These are phyloP conservation scores for Tetrao urogallus DNA, from an alignment of 2,113 vertebrate species.

Conservation along the genomic window DNA sequence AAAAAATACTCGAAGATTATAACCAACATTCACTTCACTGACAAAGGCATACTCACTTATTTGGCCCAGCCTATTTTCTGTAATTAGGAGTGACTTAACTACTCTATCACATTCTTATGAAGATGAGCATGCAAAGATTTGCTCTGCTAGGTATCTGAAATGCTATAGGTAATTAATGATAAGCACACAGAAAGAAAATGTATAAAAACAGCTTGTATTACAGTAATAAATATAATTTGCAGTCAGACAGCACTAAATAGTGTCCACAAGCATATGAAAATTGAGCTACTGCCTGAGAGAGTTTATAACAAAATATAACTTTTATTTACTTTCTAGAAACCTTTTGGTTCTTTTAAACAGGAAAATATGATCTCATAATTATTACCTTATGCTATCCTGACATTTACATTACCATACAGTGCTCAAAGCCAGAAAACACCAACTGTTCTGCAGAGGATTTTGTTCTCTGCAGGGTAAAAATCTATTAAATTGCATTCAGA, in stretches of 20 bases:
- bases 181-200: background rate
- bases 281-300: slow-evolving; percentile 8
- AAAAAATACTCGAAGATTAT: background rate
- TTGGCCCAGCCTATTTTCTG: background rate
- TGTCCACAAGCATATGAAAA: background rate
- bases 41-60: background rate
- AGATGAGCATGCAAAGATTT: background rate
- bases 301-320: background rate
- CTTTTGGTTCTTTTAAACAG: slow-evolving; percentile 60
- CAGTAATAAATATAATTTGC: slow-evolving; percentile 16
- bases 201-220: slow-evolving; percentile 9
- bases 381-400: slow-evolving; percentile 66
- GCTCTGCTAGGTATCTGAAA: background rate
- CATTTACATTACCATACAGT: slow-evolving; percentile 67
- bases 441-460: slow-evolving; percentile 69
- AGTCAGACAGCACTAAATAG: slow-evolving; percentile 27
- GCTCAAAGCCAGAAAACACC: slow-evolving; percentile 67
- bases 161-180: background rate
- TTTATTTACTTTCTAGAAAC: slow-evolving; percentile 61
- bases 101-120: background rate
- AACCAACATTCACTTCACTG: background rate
- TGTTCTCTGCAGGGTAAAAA: slow-evolving; percentile 50
- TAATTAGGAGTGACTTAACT: background rate
- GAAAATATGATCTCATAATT: slow-evolving; percentile 67
- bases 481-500: slow-evolving; percentile 39